phyloP scores from a whole-genome alignment of 1,140 invertebrate species.

The Bombus cullumanus region DNA sequence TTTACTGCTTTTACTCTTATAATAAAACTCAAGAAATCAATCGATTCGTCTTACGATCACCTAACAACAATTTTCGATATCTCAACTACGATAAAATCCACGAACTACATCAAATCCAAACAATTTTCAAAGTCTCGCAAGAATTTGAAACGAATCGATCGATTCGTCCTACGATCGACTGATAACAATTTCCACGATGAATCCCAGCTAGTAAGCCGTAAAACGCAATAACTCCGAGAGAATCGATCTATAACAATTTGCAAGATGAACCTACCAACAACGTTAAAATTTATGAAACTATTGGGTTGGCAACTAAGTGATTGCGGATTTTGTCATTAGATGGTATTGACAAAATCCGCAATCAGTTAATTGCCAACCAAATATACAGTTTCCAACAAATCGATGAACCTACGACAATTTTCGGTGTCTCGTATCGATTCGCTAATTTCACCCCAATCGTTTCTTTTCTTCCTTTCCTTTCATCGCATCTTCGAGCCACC shows the following conservation, averaged over 20 bases:
- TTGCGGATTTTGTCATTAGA: too few relatives aligned
- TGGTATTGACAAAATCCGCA: too few relatives aligned
- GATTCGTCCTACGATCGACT: too few relatives aligned
- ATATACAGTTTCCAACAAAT: not conserved
- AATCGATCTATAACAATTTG: not conserved
- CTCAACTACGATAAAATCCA: not conserved
- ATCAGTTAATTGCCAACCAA: too few relatives aligned
- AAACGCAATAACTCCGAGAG: too few relatives aligned
- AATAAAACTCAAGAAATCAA: not conserved
- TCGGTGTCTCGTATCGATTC: not conserved
- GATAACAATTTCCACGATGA: too few relatives aligned
- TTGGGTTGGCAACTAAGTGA: too few relatives aligned
- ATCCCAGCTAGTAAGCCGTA: too few relatives aligned
- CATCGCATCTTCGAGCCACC: not conserved
- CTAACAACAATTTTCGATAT: not conserved
- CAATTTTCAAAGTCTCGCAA: too few relatives aligned
- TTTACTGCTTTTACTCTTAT: not conserved
- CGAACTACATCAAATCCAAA: not conserved
- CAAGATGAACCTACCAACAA: not conserved
- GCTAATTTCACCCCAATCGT: not conserved
- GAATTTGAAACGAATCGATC: too few relatives aligned
- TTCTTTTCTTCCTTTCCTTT: too few relatives aligned
- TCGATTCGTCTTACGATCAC: not conserved
- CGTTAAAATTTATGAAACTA: too few relatives aligned
- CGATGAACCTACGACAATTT: not conserved